Evolutionary conservation across 2,113 vertebrate species (phyloP), one percentile per base, ranked within the genome.

Genomic region (Phrynosoma blainvillii): DNA sequence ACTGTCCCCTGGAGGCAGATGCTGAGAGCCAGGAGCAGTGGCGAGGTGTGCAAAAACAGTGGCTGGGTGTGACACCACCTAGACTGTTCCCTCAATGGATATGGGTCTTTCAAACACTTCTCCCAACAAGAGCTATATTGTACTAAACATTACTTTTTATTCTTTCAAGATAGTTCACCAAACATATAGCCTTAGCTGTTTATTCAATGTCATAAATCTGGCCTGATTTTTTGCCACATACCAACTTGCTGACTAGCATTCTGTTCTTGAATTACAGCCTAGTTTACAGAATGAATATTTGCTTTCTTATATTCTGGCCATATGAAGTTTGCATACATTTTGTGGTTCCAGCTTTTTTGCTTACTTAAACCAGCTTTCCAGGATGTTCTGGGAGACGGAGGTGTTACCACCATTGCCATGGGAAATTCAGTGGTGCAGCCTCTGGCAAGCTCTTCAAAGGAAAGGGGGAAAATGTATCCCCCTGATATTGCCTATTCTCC

Each of bases 161-260:
- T 90, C 86, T 89, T 92, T 42, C 36, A 62, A 25, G 2, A 7
- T 30, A 62, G n/a, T 25, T 90, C 87, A 76, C 23, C 87, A 23
- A 32, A 8, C 9, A 1, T 54, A 30, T 54, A 90, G 23, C 30
- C 87, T 86, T 82, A 84, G 65, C 77, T 78, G 77, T 92, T 83
- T 85, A 91, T 66, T 83, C 65, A 86, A 82, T 88, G 56, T 5
- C 20, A n/a, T 81, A 88, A 87, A 88, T 84, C 40, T 16, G 89
- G 1, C 77, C 75, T 36, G 81, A 86, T n/a, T 77, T 89, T 82
- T 2, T 84, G 56, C 47, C 82, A 88, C 86, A 89, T 75, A 77
- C 2, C 73, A 32, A 84, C 32, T 5, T 47, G 81, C 59, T 30
- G 79, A 86, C 0, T 0, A 23, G 54, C 65, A 42, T 59, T 84